These are phyloP conservation scores for Nothobranchius furzeri DNA, from an alignment of 2,113 vertebrate species.

Conservation along the genomic window DNA sequence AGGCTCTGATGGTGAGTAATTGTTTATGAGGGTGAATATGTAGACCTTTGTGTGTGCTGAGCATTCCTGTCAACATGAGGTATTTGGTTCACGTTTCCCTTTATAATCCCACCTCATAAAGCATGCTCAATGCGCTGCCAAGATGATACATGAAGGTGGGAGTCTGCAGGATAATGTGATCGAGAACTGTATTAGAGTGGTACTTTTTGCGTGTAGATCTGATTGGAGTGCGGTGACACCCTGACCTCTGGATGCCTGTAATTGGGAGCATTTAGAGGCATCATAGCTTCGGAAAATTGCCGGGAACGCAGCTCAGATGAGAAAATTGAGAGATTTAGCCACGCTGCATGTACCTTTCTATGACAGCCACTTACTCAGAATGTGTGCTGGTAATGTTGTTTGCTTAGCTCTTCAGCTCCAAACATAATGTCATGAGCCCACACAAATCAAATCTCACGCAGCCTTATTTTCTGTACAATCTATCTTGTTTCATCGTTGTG, in stretches of 20 bases:
- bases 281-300: constrained; percentile 10
- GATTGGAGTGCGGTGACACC: constrained; percentile 27
- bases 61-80: constrained; percentile 57
- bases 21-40: constrained; percentile 49
- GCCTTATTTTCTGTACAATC: constrained; percentile 37
- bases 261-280: constrained; percentile 22
- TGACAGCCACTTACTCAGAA: constrained; percentile 39
- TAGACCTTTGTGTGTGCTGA: constrained; percentile 49
- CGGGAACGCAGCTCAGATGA: constrained; percentile 17
- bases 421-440: constrained; percentile 24
- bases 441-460: constrained; percentile 52
- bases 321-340: constrained; percentile 23
- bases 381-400: constrained; percentile 33
- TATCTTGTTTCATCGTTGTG: constrained; percentile 23
- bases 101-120: constrained; percentile 49
- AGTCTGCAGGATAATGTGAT: constrained; percentile 27
- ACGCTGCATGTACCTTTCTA: constrained; percentile 10
- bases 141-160: constrained; percentile 43
- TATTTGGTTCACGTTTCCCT: constrained; percentile 51
- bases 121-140: constrained; percentile 44
- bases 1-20: constrained; percentile 67
- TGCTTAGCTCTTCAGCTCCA: constrained; percentile 29
- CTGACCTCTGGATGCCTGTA: constrained; percentile 25
- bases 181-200: constrained; percentile 1
- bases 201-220: constrained; percentile 9